Evolutionary conservation across 2,797 vertebrate species (phyloP).

Genomic region (Argya squamiceps): DNA sequence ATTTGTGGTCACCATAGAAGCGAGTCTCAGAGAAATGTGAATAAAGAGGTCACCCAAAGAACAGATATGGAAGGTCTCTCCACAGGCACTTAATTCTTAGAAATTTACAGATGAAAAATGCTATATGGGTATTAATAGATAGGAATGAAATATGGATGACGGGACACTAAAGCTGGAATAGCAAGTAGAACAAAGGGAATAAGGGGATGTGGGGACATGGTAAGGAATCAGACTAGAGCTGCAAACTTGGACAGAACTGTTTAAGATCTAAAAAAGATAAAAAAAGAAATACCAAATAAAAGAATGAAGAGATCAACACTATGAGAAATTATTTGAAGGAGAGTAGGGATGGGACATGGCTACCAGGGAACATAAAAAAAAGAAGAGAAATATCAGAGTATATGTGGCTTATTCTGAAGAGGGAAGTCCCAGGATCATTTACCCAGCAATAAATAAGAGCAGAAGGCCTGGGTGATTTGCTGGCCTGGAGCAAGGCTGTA

Average conservation of each 20-base stretch:
- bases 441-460: not conserved
- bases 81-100: constrained; percentile 40
- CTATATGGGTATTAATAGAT: constrained; percentile 55
- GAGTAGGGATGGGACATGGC: not conserved
- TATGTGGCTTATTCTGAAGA: not conserved
- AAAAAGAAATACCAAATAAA: not conserved
- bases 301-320: not conserved
- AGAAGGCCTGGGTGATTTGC: not conserved
- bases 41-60: constrained; percentile 28
- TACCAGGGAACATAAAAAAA: not conserved
- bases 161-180: constrained; percentile 47
- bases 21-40: not conserved
- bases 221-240: not conserved
- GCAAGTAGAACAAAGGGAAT: constrained; percentile 56
- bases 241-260: not conserved
- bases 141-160: constrained; percentile 63
- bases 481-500: not conserved
- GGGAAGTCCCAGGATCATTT: not conserved
- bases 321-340: not conserved
- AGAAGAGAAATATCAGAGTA: not conserved
- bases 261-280: not conserved
- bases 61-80: constrained; percentile 22
- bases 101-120: constrained; percentile 66
- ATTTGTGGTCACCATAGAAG: constrained; percentile 19
- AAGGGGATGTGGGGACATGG: constrained; percentile 4